Conservation (phyloP, 2,113 vertebrate species). For the Cyanistes caeruleus region DNA sequence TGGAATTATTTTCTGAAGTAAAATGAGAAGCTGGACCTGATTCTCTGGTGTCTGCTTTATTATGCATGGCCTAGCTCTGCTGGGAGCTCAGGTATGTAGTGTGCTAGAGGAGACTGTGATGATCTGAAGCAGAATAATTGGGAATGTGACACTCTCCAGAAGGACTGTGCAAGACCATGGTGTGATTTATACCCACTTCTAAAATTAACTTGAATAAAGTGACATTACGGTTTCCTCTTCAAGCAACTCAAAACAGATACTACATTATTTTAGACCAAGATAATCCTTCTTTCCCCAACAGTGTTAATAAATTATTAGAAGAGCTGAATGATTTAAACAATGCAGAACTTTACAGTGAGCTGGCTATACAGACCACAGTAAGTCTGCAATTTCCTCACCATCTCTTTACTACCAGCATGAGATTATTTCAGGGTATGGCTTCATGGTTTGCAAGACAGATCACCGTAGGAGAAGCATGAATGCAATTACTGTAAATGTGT, state of each 20-base stretch:
- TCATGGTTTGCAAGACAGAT: neutral
- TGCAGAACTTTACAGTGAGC: neutral
- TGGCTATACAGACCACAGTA: neutral
- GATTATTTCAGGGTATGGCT: neutral
- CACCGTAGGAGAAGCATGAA: neutral
- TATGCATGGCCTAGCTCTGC: neutral
- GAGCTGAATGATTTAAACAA: conserved; percentile 23
- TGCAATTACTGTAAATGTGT: neutral
- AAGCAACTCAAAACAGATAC: conserved; percentile 15
- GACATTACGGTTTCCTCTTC: conserved; percentile 15
- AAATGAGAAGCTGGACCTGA: neutral
- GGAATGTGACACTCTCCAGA: neutral
- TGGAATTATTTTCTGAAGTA: conserved; percentile 48
- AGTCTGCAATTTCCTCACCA: neutral
- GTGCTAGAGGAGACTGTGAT: neutral
- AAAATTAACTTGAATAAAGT: conserved; percentile 38
- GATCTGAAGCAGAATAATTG: conserved; percentile 5
- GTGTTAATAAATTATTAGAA: conserved; percentile 26
- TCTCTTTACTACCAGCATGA: neutral
- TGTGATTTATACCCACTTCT: conserved; percentile 33
- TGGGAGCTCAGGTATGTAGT: neutral
- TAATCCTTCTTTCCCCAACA: neutral
- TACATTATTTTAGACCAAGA: neutral
- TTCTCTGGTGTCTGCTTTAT: conserved; percentile 23
- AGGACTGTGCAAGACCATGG: neutral